phyloP scores from a whole-genome alignment of 64 coral and sea anemone genomes.

The Actinia tenebrosa region DNA sequence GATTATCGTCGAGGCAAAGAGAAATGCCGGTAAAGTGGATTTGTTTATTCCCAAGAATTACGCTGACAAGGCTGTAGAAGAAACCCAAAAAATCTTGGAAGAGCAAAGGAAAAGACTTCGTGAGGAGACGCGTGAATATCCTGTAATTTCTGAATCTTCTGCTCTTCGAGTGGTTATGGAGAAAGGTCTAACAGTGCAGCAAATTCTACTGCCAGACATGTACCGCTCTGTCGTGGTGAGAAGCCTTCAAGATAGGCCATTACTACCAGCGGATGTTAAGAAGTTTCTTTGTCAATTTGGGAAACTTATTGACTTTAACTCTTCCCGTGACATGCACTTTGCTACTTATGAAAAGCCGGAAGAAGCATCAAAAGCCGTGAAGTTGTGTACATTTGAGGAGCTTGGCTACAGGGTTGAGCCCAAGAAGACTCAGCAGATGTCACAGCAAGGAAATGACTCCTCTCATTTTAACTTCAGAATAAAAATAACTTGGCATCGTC shows the following conservation, averaged over 20 bases:
- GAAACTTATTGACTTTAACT: constrained; percentile 1
- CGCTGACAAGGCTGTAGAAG: constrained; percentile 5
- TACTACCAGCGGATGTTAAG: neutral
- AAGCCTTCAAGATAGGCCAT: neutral
- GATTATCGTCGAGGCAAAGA: constrained; percentile 18
- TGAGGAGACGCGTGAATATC: constrained; percentile 16
- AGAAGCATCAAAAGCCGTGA: constrained; percentile 16
- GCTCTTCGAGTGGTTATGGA: constrained; percentile 53
- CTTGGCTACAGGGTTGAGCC: constrained; percentile 5
- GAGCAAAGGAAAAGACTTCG: constrained; percentile 26
- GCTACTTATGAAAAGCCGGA: constrained; percentile 26
- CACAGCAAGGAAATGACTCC: neutral
- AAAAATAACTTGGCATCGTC: constrained; percentile 28
- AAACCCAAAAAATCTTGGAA: constrained; percentile 27
- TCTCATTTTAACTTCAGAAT: constrained; percentile 15
- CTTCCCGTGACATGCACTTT: constrained; percentile 19
- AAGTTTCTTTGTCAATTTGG: constrained; percentile 16
- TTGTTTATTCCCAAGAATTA: constrained; percentile 36
- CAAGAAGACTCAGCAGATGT: neutral
- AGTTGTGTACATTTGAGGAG: neutral
- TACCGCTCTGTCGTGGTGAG: constrained; percentile 58
- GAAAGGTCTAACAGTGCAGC: constrained; percentile 49
- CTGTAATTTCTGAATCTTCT: neutral
- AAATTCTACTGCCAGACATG: constrained; percentile 73
- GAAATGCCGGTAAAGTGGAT: constrained; percentile 14